A percentile compares a stretch with the other conserved stretches of the same genome.
phyloP scores from a whole-genome alignment of 2,797 vertebrate species.

The Notoglanidium macrostoma region DNA sequence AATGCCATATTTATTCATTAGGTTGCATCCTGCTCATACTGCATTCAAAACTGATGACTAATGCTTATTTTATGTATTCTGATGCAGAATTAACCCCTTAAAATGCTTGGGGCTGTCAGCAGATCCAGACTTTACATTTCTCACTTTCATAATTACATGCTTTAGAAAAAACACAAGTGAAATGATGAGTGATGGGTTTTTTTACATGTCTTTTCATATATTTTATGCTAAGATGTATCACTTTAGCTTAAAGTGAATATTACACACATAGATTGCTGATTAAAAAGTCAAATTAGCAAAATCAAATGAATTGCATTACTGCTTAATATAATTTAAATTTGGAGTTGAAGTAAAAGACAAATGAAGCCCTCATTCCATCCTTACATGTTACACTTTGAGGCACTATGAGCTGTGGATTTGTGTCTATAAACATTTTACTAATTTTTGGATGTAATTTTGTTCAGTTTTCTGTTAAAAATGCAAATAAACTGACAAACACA shows the following conservation, averaged over 20 bases:
- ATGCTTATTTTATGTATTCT: not conserved
- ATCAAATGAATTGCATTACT: not conserved
- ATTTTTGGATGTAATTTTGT: not conserved
- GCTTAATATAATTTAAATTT: not conserved
- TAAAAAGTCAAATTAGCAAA: not conserved
- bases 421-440: not conserved
- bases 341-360: not conserved
- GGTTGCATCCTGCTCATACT: not conserved
- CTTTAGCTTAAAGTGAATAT: not conserved
- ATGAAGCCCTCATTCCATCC: not conserved
- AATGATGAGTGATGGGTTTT: not conserved
- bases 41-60: not conserved
- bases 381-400: not conserved
- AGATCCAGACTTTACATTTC: not conserved
- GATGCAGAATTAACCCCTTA: not conserved
- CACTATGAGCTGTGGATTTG: not conserved
- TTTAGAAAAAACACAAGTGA: not conserved
- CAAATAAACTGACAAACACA: not conserved
- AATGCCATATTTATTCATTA: constrained; percentile 14
- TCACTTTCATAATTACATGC: not conserved
- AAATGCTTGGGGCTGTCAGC: not conserved
- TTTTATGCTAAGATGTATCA: not conserved
- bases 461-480: not conserved
- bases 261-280: not conserved
- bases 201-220: not conserved